These are phyloP conservation scores for Oreonectes daqikongensis DNA, from an alignment of 2,797 vertebrate species.

Conservation along the genomic window DNA sequence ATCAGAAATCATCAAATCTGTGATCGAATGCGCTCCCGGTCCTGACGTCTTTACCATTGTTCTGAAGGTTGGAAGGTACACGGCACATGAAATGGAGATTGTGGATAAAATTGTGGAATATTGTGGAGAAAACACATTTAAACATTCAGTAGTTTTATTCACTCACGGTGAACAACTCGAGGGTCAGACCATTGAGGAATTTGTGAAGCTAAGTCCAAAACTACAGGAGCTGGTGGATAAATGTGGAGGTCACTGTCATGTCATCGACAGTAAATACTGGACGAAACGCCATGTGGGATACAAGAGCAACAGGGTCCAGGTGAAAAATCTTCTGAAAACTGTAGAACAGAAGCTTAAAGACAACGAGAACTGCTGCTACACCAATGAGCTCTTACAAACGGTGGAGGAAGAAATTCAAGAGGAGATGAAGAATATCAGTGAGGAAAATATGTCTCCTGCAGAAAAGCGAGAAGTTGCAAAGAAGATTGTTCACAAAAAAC, in stretches of 20 bases:
- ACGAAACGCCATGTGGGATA: conserved; percentile 21
- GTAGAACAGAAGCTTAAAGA: conserved; percentile 30
- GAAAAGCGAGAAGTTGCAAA: neutral
- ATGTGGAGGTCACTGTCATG: conserved; percentile 50
- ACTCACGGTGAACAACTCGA: conserved; percentile 65
- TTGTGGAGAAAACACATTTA: conserved; percentile 63
- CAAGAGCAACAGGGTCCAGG: conserved; percentile 49
- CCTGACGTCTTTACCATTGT: conserved; percentile 69
- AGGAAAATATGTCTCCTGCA: neutral
- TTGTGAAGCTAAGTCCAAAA: conserved; percentile 30
- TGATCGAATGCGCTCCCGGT: conserved; percentile 64
- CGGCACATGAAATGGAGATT: conserved; percentile 58
- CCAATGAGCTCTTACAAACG: conserved; percentile 39
- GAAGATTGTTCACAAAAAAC: conserved; percentile 14
- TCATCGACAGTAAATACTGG: conserved; percentile 51
- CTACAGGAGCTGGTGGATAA: conserved; percentile 44
- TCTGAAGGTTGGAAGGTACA: conserved; percentile 67
- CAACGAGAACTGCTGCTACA: conserved; percentile 34
- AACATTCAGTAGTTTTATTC: conserved; percentile 62
- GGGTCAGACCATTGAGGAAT: conserved; percentile 28
- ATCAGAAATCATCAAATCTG: conserved; percentile 54
- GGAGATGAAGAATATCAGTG: neutral
- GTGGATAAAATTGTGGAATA: conserved; percentile 45
- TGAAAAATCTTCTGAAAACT: conserved; percentile 43
- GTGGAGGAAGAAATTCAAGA: conserved; percentile 28